phyloP scores from a whole-genome alignment of 1,140 invertebrate genomes.

The Megalopta genalis region DNA sequence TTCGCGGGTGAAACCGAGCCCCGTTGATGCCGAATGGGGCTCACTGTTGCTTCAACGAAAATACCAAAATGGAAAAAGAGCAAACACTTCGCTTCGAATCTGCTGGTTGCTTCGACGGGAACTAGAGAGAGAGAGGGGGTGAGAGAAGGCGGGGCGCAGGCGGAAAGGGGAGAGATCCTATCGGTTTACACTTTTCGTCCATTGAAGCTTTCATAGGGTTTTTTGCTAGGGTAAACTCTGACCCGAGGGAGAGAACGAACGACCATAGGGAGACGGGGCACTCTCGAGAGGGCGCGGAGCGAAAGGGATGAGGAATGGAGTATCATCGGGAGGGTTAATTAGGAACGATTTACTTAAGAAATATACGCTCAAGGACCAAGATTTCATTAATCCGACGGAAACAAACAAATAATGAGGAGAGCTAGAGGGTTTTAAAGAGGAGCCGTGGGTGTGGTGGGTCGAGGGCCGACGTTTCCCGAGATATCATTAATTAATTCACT shows the following conservation, averaged over 20 bases:
- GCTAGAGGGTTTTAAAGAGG: constrained; percentile 21
- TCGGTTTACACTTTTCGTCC: constrained; percentile 18
- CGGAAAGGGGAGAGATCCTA: not conserved
- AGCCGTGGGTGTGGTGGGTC: not conserved
- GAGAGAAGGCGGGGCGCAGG: no score
- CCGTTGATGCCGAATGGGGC: no score
- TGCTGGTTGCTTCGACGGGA: not conserved
- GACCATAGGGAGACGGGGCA: not conserved
- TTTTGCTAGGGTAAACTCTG: not conserved
- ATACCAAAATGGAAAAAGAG: no score
- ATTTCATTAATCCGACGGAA: constrained; percentile 50
- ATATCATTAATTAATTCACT: constrained; percentile 36
- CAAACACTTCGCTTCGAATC: not conserved
- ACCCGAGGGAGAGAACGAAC: not conserved
- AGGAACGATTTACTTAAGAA: constrained; percentile 23
- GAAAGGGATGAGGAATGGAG: no score
- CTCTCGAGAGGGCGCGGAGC: no score
- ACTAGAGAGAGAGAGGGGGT: not conserved
- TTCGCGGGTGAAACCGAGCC: no score
- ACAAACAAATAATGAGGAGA: no score
- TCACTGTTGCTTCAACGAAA: no score
- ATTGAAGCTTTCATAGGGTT: constrained; percentile 1
- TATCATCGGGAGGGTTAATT: no score
- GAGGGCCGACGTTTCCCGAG: not conserved
- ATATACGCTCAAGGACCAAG: constrained; percentile 64